Percentiles rank a stretch among this genome's conserved stretches.
Evolutionary conservation across 1,140 invertebrate genomes (phyloP).

Genomic region (Megathymus violae): DNA sequence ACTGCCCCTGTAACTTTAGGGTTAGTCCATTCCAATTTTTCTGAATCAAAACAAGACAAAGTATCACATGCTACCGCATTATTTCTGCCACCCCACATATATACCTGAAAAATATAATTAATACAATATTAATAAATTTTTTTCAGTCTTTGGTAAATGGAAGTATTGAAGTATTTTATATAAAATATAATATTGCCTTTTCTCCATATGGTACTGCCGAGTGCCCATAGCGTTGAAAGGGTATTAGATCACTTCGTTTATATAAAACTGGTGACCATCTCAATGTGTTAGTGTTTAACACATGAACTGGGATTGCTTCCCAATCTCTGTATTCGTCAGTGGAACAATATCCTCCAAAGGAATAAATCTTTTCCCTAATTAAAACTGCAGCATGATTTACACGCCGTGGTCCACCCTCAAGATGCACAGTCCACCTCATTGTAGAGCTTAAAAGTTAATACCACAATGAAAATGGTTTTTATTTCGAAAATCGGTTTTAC

Average conservation of each 20-base stretch:
- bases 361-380: conserved; percentile 92
- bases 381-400: conserved; percentile 96
- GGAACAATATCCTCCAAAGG: conserved; percentile 96
- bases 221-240: conserved; percentile 90
- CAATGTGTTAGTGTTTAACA: conserved; percentile 90
- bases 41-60: conserved; percentile 92
- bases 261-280: conserved; percentile 83
- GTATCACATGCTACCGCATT: conserved; percentile 91
- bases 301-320: conserved; percentile 93
- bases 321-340: conserved; percentile 87
- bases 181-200: conserved; percentile 77
- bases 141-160: too few species aligned
- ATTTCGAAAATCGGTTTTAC: too few species aligned
- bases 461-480: not conserved
- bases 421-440: conserved; percentile 89
- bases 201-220: conserved; percentile 91
- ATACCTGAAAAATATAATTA: conserved; percentile 82
- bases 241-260: conserved; percentile 55
- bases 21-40: conserved; percentile 87
- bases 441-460: conserved; percentile 30
- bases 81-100: conserved; percentile 96
- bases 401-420: conserved; percentile 91
- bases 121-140: too few species aligned
- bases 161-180: not conserved
- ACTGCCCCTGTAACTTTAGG: conserved; percentile 87